Base-by-base conservation (phyloP, 2,888 invertebrate species). In the Torymus auratus region DNA sequence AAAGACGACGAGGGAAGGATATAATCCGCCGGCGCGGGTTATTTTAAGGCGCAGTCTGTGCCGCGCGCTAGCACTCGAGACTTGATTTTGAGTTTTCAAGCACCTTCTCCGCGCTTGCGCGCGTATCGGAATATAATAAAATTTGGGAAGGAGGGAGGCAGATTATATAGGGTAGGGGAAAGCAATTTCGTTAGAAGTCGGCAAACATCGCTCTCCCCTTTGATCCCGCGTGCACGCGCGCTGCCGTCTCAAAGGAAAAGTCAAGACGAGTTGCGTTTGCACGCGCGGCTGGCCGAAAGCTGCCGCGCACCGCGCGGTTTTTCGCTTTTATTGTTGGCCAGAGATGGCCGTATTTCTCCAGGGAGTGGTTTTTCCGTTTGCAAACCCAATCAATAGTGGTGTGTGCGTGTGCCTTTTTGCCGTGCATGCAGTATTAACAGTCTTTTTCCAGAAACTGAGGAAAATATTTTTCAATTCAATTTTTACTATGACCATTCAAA, bases 171-270 rank as follows among this genome's bases (percentile, higher is more conserved):
- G 41, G 58, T 41, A 41, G 64, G 23, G 53, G 20, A 15, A 76
- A 71, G 73, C 74, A 60, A 78, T 81, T 70, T 74, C 78, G 69
- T 73, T 77, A 70, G 81, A 73, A 81, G 81, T 81, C 77, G 62
- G 70, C 73, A 72, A 73, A 78, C 73, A 69, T 69, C 17, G 69
- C 64, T 64, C 73, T 69, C 69, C 15, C 13, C 73, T 78, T 70
- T 77, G 80, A 80, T 76, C 76, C 65, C 62, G 41, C 60, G 56
- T 41, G 69, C 60, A 23, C n/a, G 50, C 28, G 41, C 41, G 41
- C 15, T 11, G 52, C 15, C 13, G 52, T 56, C 20, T 75, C 80
- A 76, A 76, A 80, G 76, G 62, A 61, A 71, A 80, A 76, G 67
- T 67, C 55, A 61, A 71, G 69, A 74, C 73, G 50, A 74, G 69